Conservation (phyloP, 2,113 vertebrate species). For the Spheniscus mendiculus region DNA sequence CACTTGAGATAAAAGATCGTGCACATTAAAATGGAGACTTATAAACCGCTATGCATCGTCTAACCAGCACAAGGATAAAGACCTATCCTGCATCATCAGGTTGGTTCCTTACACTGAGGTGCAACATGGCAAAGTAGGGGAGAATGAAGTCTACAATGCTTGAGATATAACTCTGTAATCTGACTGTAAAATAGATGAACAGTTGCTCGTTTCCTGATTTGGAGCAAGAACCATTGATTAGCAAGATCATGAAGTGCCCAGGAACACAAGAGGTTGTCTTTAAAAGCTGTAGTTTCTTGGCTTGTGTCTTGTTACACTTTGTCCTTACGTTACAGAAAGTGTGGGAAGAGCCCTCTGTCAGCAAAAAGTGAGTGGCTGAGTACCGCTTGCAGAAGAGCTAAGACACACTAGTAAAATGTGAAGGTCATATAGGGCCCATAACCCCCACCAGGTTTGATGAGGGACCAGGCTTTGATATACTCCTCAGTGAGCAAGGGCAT, state of each 20-base stretch:
- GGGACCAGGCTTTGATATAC: background rate
- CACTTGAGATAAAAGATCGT: background rate
- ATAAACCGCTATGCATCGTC: background rate
- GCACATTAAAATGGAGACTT: background rate
- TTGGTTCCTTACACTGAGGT: background rate
- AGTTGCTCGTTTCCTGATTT: background rate
- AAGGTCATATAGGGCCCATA: background rate
- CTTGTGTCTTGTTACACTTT: background rate
- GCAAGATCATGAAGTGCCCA: background rate
- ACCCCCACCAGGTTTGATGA: background rate
- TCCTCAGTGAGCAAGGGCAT: background rate
- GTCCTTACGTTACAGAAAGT: background rate
- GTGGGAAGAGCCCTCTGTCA: background rate
- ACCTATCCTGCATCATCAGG: background rate
- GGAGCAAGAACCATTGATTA: background rate
- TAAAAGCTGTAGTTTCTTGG: background rate
- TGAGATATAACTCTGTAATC: background rate
- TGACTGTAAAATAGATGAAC: background rate
- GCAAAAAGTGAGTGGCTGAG: background rate
- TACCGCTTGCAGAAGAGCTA: background rate
- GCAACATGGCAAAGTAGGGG: background rate
- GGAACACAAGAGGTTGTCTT: background rate
- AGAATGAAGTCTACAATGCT: background rate
- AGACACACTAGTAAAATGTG: background rate
- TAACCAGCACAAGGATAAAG: background rate